Percentiles rank a stretch among this genome's conserved stretches.
Conservation (phyloP, 2,797 vertebrate species). For the Sarcophilus harrisii region DNA sequence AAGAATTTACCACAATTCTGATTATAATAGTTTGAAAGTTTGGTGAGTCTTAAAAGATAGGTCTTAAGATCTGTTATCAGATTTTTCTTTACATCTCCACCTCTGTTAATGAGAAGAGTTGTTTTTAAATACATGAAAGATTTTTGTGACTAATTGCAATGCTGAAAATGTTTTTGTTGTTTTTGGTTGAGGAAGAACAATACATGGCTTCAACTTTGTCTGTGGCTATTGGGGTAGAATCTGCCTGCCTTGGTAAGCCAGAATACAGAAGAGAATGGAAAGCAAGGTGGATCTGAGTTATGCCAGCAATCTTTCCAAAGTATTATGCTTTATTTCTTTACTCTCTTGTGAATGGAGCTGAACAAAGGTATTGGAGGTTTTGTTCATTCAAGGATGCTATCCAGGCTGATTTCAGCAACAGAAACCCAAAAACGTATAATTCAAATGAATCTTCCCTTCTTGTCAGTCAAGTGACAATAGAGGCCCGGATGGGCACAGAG, state of each 20-base stretch:
- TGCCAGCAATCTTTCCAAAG: background rate
- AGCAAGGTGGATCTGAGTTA: background rate
- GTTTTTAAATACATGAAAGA: background rate
- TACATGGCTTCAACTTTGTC: background rate
- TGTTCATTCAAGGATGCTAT: background rate
- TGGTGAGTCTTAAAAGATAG: background rate
- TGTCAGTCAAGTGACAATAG: background rate
- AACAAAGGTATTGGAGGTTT: slow-evolving; percentile 17
- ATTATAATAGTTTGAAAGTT: background rate
- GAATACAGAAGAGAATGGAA: slow-evolving; percentile 10
- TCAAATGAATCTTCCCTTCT: slow-evolving; percentile 26
- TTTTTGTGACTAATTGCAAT: slow-evolving; percentile 31
- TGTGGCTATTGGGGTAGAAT: background rate
- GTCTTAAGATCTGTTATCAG: slow-evolving; percentile 39
- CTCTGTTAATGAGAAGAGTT: slow-evolving; percentile 31
- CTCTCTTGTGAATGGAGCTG: background rate
- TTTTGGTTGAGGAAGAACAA: background rate
- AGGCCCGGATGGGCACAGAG: background rate
- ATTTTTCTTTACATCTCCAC: background rate
- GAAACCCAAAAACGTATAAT: background rate
- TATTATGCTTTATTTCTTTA: background rate
- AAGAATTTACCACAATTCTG: background rate
- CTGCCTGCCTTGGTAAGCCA: background rate
- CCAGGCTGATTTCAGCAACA: background rate
- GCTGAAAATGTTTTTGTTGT: slow-evolving; percentile 34